These are phyloP conservation scores for Stercorarius parasiticus DNA, from an alignment of 2,113 vertebrate species.

Conservation along the genomic window DNA sequence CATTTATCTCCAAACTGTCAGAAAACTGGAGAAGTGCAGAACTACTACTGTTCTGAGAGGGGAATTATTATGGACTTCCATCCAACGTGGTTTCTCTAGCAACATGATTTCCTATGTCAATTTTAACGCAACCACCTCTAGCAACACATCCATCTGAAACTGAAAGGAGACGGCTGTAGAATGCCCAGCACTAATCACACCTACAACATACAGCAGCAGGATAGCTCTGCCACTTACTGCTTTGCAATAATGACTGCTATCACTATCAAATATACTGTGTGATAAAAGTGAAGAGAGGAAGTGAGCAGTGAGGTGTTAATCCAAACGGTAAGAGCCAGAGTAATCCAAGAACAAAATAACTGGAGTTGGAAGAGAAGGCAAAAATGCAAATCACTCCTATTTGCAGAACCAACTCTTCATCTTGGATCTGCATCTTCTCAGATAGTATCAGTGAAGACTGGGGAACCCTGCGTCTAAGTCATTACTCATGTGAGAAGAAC, in stretches of 20 bases:
- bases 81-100: not conserved
- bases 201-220: not conserved
- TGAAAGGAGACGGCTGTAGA: not conserved
- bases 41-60: not conserved
- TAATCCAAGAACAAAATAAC: not conserved
- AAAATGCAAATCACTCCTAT: not conserved
- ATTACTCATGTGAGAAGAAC: not conserved
- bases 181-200: not conserved
- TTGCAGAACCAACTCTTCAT: not conserved
- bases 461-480: not conserved
- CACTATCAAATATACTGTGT: not conserved
- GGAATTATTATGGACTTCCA: not conserved
- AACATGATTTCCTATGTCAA: not conserved
- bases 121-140: not conserved
- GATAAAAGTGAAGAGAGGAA: not conserved
- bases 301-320: not conserved
- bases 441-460: not conserved
- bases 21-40: not conserved
- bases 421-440: not conserved
- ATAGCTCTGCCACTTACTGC: not conserved
- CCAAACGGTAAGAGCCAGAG: not conserved
- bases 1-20: not conserved
- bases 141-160: not conserved
- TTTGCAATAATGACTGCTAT: not conserved
- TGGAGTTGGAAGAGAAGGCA: not conserved